These are phyloP conservation scores for Haliclona indistincta DNA, from an alignment of 37 sponge, comb jelly and placozoan genomes.

Conservation along the genomic window DNA sequence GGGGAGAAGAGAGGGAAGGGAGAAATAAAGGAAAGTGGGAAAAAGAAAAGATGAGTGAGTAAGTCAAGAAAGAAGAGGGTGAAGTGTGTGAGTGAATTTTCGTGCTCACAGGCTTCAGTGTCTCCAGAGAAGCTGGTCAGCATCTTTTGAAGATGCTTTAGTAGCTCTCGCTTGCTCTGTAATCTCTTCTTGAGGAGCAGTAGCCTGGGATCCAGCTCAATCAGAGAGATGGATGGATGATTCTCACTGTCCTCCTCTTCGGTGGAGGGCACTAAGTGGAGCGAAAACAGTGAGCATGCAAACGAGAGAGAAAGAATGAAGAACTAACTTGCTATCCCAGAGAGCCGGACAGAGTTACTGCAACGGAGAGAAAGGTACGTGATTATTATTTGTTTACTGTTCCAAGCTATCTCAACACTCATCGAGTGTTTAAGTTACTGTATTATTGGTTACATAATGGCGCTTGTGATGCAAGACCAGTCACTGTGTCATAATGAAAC, in stretches of 20 bases:
- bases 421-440: no score
- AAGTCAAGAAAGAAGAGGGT: no score
- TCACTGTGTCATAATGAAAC: no score
- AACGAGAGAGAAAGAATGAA: neutral
- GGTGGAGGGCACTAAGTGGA: neutral
- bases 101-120: constrained; percentile 12
- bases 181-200: constrained; percentile 33
- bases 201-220: constrained; percentile 17
- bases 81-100: no score
- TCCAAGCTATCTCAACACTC: neutral
- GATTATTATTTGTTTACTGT: neutral
- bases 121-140: constrained; percentile 39
- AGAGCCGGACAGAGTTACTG: constrained; percentile 9
- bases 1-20: neutral
- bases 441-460: no score
- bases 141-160: constrained; percentile 42
- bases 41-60: no score
- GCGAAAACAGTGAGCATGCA: neutral
- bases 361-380: neutral
- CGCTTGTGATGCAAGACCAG: no score
- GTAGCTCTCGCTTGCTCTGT: constrained; percentile 39
- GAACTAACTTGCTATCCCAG: neutral
- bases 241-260: constrained; percentile 3
- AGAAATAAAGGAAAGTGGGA: no score
- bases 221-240: neutral